Percentiles rank a stretch among this genome's conserved stretches.
Evolutionary conservation across 2,888 invertebrate species (phyloP).

Genomic region (Apotomis capreana): DNA sequence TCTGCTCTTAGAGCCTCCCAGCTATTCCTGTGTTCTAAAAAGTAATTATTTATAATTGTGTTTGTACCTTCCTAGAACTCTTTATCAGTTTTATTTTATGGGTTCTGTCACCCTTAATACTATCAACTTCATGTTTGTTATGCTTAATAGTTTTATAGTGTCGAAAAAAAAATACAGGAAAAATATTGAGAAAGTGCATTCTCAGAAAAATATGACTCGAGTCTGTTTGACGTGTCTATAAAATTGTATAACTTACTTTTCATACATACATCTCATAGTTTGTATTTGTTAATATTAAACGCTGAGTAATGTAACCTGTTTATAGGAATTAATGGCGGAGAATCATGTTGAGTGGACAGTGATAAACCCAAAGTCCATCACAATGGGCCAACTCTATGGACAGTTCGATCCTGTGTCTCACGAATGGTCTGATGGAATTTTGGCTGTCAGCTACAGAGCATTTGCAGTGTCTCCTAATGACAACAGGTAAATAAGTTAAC

Average conservation of each 20-base stretch:
- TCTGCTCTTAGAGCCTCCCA: too few species aligned
- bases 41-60: not conserved
- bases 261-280: too few species aligned
- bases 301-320: not conserved
- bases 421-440: conserved; percentile 96
- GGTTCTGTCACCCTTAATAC: too few species aligned
- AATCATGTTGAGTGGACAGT: conserved; percentile 90
- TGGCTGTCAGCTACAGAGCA: conserved; percentile 91
- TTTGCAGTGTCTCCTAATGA: conserved; percentile 89
- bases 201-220: not conserved
- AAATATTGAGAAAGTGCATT: too few species aligned
- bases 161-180: too few species aligned
- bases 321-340: conserved; percentile 88
- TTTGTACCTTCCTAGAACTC: not conserved
- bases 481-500: conserved; percentile 82
- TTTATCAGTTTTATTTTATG: too few species aligned
- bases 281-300: too few species aligned
- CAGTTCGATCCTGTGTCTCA: conserved; percentile 97
- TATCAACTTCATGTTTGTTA: too few species aligned
- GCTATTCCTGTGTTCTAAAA: too few species aligned
- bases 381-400: conserved; percentile 97
- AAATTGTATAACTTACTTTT: too few species aligned
- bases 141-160: too few species aligned
- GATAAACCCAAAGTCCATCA: conserved; percentile 97
- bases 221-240: not conserved